Conservation (phyloP, 2,113 vertebrate genomes). For the Lasiurus cinereus region DNA sequence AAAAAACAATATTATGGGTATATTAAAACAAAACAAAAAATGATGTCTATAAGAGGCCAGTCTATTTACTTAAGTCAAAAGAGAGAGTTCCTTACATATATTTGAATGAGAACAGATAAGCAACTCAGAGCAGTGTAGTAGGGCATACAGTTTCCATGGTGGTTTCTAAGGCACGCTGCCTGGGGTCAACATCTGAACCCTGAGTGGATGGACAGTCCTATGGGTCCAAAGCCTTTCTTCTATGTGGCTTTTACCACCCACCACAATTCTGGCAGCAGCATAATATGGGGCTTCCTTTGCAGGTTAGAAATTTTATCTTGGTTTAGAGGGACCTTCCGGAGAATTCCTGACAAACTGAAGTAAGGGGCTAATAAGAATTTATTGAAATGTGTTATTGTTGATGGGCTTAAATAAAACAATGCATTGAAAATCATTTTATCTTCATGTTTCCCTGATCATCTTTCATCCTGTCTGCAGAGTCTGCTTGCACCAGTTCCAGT, state of each 20-base stretch:
- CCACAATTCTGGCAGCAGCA: rapidly evolving
- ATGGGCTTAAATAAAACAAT: not conserved
- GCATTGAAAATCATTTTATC: not conserved
- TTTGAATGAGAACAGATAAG: not conserved
- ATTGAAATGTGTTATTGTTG: not conserved
- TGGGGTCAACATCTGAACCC: not conserved
- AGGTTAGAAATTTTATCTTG: not conserved
- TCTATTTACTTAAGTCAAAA: not conserved
- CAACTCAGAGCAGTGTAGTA: not conserved
- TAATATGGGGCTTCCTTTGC: not conserved
- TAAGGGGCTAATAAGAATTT: not conserved
- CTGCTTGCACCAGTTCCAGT: conserved; percentile 98
- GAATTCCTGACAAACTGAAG: not conserved
- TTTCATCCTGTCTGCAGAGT: conserved; percentile 89
- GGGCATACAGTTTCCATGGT: not conserved
- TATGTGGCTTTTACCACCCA: rapidly evolving
- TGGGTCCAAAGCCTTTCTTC: not conserved
- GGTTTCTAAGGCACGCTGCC: not conserved
- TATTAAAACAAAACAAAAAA: not conserved
- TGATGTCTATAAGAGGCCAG: not conserved
- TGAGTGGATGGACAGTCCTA: rapidly evolving
- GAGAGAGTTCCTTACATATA: not conserved
- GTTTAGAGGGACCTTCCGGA: not conserved
- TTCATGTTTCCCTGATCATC: conserved; percentile 44
- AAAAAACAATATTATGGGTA: not conserved